phyloP scores from a whole-genome alignment of 2,888 invertebrate genomes.

The Carpatolechia fugitivella region DNA sequence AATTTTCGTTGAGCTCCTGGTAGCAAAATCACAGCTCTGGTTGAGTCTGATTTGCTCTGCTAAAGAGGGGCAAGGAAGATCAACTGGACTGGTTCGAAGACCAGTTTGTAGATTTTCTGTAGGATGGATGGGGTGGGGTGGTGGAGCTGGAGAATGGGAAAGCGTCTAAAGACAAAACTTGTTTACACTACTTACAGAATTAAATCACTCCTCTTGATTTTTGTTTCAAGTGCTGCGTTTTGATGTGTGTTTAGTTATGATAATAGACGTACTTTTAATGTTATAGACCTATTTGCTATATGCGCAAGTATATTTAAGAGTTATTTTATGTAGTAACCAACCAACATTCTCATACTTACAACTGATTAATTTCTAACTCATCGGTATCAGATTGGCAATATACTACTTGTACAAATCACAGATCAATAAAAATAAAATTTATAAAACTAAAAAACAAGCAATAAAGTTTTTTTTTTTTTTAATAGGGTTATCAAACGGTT shows the following conservation, averaged over 20 bases:
- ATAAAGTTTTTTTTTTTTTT: no score
- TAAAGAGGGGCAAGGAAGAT: slow-evolving; percentile 28
- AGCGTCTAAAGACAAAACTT: slow-evolving; percentile 60
- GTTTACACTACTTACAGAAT: slow-evolving; percentile 74
- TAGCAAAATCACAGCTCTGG: neutral
- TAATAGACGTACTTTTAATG: neutral
- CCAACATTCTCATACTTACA: no score
- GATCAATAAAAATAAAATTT: no score
- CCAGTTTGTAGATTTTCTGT: slow-evolving; percentile 42
- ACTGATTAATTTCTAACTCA: no score
- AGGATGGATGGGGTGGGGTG: slow-evolving; percentile 37
- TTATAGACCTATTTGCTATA: no score
- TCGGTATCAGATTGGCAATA: no score
- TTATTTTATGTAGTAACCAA: no score
- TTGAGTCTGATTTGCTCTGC: neutral
- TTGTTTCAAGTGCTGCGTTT: slow-evolving; percentile 47
- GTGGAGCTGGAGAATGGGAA: slow-evolving; percentile 38
- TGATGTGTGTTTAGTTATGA: slow-evolving; percentile 13
- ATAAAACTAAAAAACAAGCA: no score
- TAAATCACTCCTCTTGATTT: slow-evolving; percentile 61
- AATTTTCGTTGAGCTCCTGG: neutral
- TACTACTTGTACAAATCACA: no score
- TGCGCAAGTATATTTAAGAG: no score
- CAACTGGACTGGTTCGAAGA: slow-evolving; percentile 37
- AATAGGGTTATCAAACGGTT: no score